Base-by-base conservation (phyloP, 2,113 vertebrate genomes). In the Podarcis muralis region DNA sequence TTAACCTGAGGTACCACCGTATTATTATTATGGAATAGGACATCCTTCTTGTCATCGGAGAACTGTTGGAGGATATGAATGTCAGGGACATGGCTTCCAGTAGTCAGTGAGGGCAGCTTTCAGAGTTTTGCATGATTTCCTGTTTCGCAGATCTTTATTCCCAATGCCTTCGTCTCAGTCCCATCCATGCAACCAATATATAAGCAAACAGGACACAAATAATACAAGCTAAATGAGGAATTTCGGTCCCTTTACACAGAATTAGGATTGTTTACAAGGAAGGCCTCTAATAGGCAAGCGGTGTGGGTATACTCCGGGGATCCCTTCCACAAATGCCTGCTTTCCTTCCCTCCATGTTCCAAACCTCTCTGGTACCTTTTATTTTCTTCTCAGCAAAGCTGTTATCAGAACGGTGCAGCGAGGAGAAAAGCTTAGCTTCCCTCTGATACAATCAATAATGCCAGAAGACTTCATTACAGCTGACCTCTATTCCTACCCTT, bases 381-480 rank as follows among this genome's bases (percentile, higher is more conserved):
- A 11, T 27, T 79, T 57, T 30, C 15, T 88, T 62, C 53, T 59
- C 69, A 74, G 37, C 35, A 85, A 13, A 86, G 77, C 78, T 74
- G 77, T 81, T 75, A 80, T 66, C 78, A 66, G 76, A 62, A 80
- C 4, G 12, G 30, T 35, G 53, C 83, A 65, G 76, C 2, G 25
- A 57, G 66, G 25, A 68, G 68, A 77, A 35, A 27, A 81, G 83
- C 30, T 81, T 65, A 75, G 53, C 30, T 25, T 62, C 30, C 75
- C 83, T 62, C 6, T 66, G 22, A 37, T 85, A 66, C 35, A 81
- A 81, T 89, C 83, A 35, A 81, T 75, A 85, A 81, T 15, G 68
- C 30, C 83, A 32, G 48, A 81, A 40, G 83, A 75, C 88, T 53
- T 65, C 84, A 81, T 89, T 89, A 89, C 53, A 2, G 57, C 37